These are phyloP conservation scores for Slavum lentiscoides DNA, from an alignment of 2,888 invertebrate species.

Conservation along the genomic window DNA sequence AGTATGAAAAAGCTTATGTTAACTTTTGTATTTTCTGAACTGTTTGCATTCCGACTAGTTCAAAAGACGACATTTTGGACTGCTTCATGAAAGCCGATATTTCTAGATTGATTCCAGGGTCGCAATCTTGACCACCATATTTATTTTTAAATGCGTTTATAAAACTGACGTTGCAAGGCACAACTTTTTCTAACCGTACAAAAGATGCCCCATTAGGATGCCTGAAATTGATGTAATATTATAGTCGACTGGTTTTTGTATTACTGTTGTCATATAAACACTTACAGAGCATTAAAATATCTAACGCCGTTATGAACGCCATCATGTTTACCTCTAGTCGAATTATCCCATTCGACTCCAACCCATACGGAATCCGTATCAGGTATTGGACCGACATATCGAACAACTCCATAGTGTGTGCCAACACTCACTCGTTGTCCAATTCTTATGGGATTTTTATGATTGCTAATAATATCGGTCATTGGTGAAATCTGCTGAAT, in stretches of 20 bases:
- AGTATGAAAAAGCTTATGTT: background rate
- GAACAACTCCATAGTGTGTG: conserved; percentile 65
- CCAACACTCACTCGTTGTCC: conserved; percentile 21
- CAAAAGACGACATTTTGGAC: conserved; percentile 40
- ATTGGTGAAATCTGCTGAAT: background rate
- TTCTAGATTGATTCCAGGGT: conserved; percentile 11
- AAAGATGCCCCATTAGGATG: conserved; percentile 45
- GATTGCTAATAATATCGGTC: background rate
- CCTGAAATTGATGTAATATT: conserved; percentile 4
- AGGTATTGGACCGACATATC: conserved; percentile 75
- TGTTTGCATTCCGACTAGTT: conserved; percentile 48
- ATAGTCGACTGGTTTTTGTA: background rate
- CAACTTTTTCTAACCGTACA: conserved; percentile 41
- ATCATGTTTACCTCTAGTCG: conserved; percentile 86
- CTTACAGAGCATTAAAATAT: conserved; percentile 77
- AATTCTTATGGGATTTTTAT: background rate
- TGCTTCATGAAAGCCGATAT: conserved; percentile 33
- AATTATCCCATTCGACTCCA: conserved; percentile 95
- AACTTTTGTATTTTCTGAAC: conserved; percentile 35
- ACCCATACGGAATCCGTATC: conserved; percentile 78
- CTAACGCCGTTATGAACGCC: conserved; percentile 78
- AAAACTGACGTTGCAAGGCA: conserved; percentile 17
- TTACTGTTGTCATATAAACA: background rate
- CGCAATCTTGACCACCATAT: conserved; percentile 30
- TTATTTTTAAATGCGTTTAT: conserved; percentile 39